Conservation (phyloP, 1,140 invertebrate genomes). For the Trinorchestia longiramus region DNA sequence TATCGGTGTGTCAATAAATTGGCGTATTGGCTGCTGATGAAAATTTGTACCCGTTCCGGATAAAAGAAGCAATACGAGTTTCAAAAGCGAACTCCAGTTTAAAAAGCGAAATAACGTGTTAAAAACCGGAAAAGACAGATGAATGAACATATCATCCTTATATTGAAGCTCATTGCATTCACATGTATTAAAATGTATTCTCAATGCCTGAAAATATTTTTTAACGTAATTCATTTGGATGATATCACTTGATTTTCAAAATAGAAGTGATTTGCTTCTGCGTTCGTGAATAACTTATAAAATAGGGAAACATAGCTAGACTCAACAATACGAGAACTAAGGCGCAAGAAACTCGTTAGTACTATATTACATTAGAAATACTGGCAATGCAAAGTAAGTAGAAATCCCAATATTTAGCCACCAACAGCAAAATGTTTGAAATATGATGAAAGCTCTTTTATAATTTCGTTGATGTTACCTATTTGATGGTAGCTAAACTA, state of each 20-base stretch:
- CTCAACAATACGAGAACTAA: background rate
- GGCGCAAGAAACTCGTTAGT: background rate
- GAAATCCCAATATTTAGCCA: background rate
- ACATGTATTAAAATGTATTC: background rate
- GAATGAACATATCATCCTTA: background rate
- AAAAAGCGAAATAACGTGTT: background rate
- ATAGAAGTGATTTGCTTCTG: background rate
- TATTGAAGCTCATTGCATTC: background rate
- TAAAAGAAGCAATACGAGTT: background rate
- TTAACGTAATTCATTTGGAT: background rate
- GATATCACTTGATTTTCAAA: background rate
- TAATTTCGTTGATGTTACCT: background rate
- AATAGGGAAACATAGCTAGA: background rate
- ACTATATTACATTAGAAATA: background rate
- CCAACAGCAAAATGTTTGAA: background rate
- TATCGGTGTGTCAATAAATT: too few species aligned
- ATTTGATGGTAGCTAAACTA: too few species aligned
- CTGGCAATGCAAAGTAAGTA: background rate
- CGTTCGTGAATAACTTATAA: background rate
- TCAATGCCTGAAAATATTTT: background rate
- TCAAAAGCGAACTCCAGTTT: background rate
- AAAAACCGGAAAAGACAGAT: background rate
- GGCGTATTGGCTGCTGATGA: too few species aligned
- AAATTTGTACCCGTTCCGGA: background rate
- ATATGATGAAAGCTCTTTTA: background rate